phyloP scores from a whole-genome alignment of 2,113 vertebrate species.

The Thamnaconus septentrionalis region DNA sequence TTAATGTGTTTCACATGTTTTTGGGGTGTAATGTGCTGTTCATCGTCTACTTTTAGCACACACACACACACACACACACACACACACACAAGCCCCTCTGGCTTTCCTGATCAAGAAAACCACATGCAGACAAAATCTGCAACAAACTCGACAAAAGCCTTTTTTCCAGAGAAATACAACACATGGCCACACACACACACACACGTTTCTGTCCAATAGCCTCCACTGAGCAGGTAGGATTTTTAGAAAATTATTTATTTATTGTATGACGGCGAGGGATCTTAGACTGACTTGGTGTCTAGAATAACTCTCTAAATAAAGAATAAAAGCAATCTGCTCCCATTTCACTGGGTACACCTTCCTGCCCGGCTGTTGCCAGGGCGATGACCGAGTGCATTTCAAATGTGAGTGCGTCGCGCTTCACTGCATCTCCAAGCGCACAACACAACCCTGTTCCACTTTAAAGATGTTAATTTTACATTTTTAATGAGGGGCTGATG shows the following conservation, averaged over 20 bases:
- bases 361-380: constrained; percentile 74
- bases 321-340: constrained; percentile 73
- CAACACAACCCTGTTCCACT: constrained; percentile 69
- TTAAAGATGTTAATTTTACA: constrained; percentile 76
- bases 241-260: constrained; percentile 8
- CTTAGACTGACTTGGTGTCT: constrained; percentile 59
- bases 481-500: constrained; percentile 72
- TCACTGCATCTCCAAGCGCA: constrained; percentile 72
- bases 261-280: constrained; percentile 28
- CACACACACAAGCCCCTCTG: constrained; percentile 7
- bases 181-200: constrained; percentile 1
- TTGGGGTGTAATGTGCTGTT: constrained; percentile 43
- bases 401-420: constrained; percentile 76
- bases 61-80: no score
- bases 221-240: constrained; percentile 56
- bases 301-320: constrained; percentile 74
- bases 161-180: not conserved
- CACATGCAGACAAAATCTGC: no score
- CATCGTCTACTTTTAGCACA: no score
- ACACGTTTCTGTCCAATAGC: constrained; percentile 12
- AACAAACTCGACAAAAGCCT: no score
- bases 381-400: constrained; percentile 82
- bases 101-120: not conserved
- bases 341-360: constrained; percentile 67
- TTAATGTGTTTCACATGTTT: constrained; percentile 43